Evolutionary conservation across 2,888 invertebrate genomes (phyloP).

Genomic region (Esperia sulphurella): DNA sequence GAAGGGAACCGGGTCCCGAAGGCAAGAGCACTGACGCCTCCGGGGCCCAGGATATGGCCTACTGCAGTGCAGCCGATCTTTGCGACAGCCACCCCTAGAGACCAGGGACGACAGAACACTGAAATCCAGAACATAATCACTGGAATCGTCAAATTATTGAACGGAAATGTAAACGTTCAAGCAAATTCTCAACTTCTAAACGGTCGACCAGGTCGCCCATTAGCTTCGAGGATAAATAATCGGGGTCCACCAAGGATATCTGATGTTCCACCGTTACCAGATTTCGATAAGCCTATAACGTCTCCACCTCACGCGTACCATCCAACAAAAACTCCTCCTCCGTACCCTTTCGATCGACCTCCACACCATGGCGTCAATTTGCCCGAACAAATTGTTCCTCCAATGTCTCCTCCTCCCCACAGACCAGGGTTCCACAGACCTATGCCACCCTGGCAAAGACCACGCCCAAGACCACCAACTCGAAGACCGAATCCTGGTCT

Average conservation of each 20-base stretch:
- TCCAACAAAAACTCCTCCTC: slow-evolving; percentile 79
- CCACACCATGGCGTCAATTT: slow-evolving; percentile 84
- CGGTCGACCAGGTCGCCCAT: slow-evolving; percentile 81
- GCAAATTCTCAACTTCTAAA: slow-evolving; percentile 82
- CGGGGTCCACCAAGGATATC: slow-evolving; percentile 92
- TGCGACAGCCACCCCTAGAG: slow-evolving; percentile 73
- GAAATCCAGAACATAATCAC: slow-evolving; percentile 95
- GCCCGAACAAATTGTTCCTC: slow-evolving; percentile 87
- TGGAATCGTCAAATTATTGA: slow-evolving; percentile 91
- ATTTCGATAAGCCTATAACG: slow-evolving; percentile 78
- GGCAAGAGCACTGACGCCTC: slow-evolving; percentile 81
- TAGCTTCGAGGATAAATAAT: slow-evolving; percentile 91
- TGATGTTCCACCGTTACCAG: slow-evolving; percentile 85
- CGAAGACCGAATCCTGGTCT: slow-evolving; percentile 75
- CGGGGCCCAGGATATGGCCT: slow-evolving; percentile 83
- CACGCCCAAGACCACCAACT: slow-evolving; percentile 77
- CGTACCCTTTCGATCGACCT: slow-evolving; percentile 88
- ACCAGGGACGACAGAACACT: slow-evolving; percentile 63
- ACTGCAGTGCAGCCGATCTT: slow-evolving; percentile 76
- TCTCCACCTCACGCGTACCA: slow-evolving; percentile 63
- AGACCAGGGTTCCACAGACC: slow-evolving; percentile 81
- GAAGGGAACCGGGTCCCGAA: slow-evolving; percentile 88
- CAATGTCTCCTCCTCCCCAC: slow-evolving; percentile 47
- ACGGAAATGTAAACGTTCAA: slow-evolving; percentile 92
- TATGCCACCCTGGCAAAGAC: slow-evolving; percentile 83